These are phyloP conservation scores for Cyphomyrmex costatus DNA, from an alignment of 1,140 invertebrate genomes.

Conservation along the genomic window DNA sequence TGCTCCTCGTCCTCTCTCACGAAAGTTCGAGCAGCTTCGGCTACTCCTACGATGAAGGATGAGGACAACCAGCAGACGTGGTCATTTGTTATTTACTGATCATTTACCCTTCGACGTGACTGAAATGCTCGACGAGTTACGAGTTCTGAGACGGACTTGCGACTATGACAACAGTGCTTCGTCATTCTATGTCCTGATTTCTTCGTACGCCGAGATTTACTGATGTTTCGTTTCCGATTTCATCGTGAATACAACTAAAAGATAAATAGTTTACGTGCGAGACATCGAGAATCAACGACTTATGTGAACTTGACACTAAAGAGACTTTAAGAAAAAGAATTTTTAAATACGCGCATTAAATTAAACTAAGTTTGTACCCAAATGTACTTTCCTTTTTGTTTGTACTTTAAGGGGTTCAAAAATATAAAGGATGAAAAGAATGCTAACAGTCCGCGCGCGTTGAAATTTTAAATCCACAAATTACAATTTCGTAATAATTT, in stretches of 20 bases:
- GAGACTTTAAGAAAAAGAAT: too few species aligned
- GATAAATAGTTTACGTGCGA: neutral
- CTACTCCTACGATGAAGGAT: slow-evolving; percentile 75
- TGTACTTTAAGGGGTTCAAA: too few species aligned
- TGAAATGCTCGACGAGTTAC: slow-evolving; percentile 66
- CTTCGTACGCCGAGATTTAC: neutral
- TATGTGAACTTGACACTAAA: too few species aligned
- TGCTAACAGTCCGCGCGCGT: too few species aligned
- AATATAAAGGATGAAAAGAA: too few species aligned
- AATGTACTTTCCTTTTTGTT: too few species aligned
- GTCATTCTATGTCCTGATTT: slow-evolving; percentile 41
- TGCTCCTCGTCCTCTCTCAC: slow-evolving; percentile 53
- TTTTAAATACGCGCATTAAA: too few species aligned
- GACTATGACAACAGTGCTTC: slow-evolving; percentile 12
- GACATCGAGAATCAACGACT: neutral
- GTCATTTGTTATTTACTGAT: slow-evolving; percentile 81
- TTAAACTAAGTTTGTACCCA: too few species aligned
- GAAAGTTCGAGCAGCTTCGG: slow-evolving; percentile 65
- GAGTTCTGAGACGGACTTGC: slow-evolving; percentile 22
- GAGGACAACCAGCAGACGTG: slow-evolving; percentile 60
- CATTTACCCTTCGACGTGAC: slow-evolving; percentile 79
- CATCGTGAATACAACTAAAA: neutral
- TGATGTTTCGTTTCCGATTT: slow-evolving; percentile 1
- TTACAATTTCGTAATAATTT: too few species aligned
- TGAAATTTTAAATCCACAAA: too few species aligned